These are phyloP conservation scores for Alouatta palliata DNA, from an alignment of 2,113 vertebrate species.

Conservation along the genomic window DNA sequence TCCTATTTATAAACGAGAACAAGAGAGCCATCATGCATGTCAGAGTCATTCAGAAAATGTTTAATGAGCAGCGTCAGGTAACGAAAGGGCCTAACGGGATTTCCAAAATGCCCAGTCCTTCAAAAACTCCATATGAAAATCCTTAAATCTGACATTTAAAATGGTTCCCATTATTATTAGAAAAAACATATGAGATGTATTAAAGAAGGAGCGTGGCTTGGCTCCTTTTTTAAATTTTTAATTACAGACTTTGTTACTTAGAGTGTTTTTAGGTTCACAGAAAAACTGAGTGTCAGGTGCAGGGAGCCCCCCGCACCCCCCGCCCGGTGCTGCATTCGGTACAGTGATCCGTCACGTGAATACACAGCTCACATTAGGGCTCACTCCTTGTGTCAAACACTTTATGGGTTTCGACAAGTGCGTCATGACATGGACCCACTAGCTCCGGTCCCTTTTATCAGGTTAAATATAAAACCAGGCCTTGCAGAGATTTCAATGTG, in stretches of 20 bases:
- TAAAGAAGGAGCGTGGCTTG: not conserved
- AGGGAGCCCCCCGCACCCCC: not conserved
- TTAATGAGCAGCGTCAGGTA: not conserved
- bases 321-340: rapidly evolving
- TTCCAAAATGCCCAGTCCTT: not conserved
- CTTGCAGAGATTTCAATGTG: not conserved
- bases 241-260: not conserved
- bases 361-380: rapidly evolving
- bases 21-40: not conserved
- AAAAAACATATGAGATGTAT: not conserved
- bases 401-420: not conserved
- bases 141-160: not conserved
- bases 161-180: not conserved
- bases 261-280: not conserved
- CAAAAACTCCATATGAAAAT: not conserved
- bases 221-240: not conserved
- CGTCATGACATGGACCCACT: no score
- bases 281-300: not conserved
- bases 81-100: not conserved
- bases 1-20: not conserved
- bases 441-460: not conserved
- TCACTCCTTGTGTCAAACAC: rapidly evolving
- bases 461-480: not conserved
- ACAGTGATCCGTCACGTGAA: rapidly evolving
- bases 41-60: not conserved